Conservation (phyloP, 1,140 invertebrate genomes). For the Drosophila bocqueti region DNA sequence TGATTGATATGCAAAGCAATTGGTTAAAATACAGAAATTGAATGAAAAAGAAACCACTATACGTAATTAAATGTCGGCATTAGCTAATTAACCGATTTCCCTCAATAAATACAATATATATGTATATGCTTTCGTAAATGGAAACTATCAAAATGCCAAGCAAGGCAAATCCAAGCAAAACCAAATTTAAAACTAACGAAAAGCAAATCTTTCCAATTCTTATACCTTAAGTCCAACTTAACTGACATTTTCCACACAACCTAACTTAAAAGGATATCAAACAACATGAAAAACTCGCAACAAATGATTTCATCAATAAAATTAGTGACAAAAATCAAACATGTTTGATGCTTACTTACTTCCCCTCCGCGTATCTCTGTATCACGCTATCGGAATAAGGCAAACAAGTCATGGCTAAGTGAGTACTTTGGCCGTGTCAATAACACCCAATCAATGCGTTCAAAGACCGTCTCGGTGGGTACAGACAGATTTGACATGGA, state of each 20-base stretch:
- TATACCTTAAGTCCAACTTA: conserved; percentile 22
- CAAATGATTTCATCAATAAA: conserved; percentile 41
- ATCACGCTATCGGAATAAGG: not conserved
- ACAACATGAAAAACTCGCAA: conserved; percentile 25
- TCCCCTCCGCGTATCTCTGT: not conserved
- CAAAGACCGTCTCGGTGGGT: conserved; percentile 48
- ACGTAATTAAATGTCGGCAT: conserved; percentile 58
- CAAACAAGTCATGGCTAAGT: conserved; percentile 44
- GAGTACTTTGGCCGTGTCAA: conserved; percentile 56
- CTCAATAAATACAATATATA: conserved; percentile 22
- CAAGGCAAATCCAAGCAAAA: conserved; percentile 43
- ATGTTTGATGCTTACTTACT: conserved; percentile 12
- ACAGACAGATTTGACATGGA: conserved; percentile 24
- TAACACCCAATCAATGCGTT: conserved; percentile 64
- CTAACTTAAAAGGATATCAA: conserved; percentile 41
- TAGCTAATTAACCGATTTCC: conserved; percentile 15
- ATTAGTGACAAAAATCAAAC: conserved; percentile 36
- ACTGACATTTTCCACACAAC: conserved; percentile 50
- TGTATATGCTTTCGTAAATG: conserved; percentile 19
- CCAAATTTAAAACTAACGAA: conserved; percentile 31
- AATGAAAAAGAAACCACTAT: conserved; percentile 20
- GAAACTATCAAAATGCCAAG: conserved; percentile 22
- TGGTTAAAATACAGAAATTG: conserved; percentile 41
- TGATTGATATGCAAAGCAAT: conserved; percentile 67
- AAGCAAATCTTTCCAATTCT: conserved; percentile 45